Base-by-base conservation (phyloP, 2,888 invertebrate species). In the Lysandra bellargus region DNA sequence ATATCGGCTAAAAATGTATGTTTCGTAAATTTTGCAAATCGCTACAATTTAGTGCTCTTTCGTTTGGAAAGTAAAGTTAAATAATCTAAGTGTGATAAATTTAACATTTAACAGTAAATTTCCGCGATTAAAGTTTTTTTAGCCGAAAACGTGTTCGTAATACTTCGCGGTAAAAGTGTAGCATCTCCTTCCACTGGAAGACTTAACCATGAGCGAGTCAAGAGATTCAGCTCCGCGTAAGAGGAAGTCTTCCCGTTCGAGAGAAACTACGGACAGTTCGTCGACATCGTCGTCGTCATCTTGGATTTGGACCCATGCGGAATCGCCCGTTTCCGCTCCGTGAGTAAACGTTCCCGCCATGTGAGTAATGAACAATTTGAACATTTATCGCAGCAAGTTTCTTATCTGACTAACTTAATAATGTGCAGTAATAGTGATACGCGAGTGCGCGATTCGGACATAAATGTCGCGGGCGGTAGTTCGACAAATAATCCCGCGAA, bases 211-310 rank as follows among this genome's bases (percentile, higher is more conserved):
- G n/a, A 61, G 61, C 23, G 23, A 23, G 23, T 40, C 5, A 40
- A 61, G 7, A 23, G 7, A 61, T 23, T 61, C 61, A 4, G 61
- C 61, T 61, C 7, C 61, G 17, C 61, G 61, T 23, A 61, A 61
- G 61, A 23, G 61, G 61, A 61, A 61, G 61, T 61, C 61, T 61
- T 23, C 61, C 23, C 61, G 23, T 23, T 61, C n/a, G 61, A 61
- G 61, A 61, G 61, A 61, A 61, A 23, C 61, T 61, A 61, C 61
- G 61, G 61, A 61, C 61, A n/a, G 61, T 61, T 61, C 61, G 23
- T 61, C 61, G 23, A 61, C 61, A 61, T 61, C 5, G 61, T 61
- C 61, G 7, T 61, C 60, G 60, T 17, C 60, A 4, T 60, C 60
- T 60, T 60, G 4, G 60, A 60, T 17, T 60, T 4, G 60, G n/a